Evolutionary conservation across 2,888 invertebrate species (phyloP).

Genomic region (Leucozona laternaria): DNA sequence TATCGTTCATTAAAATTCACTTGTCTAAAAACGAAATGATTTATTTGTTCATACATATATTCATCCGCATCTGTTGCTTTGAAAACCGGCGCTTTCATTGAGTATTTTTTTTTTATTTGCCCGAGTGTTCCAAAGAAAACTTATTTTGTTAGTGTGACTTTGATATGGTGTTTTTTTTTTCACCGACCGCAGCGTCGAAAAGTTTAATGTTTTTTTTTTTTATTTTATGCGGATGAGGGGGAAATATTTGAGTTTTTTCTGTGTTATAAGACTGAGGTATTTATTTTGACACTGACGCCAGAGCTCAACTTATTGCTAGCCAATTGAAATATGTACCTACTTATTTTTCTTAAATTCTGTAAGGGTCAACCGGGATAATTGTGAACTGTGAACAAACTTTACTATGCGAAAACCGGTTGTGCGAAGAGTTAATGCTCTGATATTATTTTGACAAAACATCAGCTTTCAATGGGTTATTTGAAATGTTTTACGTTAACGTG

Average conservation of each 20-base stretch:
- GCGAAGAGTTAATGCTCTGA: no score
- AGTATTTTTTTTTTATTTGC: not conserved
- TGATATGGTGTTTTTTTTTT: not conserved
- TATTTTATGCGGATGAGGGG: not conserved
- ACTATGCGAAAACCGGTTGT: no score
- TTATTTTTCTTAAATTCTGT: no score
- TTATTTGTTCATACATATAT: not conserved
- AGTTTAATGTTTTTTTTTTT: not conserved
- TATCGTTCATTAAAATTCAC: slow-evolving; percentile 3
- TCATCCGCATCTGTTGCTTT: not conserved
- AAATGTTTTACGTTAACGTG: no score
- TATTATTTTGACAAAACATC: no score
- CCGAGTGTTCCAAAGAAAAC: not conserved
- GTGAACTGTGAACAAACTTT: no score
- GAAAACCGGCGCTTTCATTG: not conserved
- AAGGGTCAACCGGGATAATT: no score
- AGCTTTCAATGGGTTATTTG: no score
- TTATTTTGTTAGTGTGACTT: not conserved
- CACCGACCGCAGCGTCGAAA: no score
- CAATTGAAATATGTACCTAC: no score
- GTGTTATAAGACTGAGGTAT: not conserved
- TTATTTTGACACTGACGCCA: not conserved
- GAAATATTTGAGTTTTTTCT: not conserved
- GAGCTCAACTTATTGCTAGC: not conserved
- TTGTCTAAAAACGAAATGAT: not conserved